Evolutionary conservation across 2,797 vertebrate genomes (phyloP), one percentile per base, ranked within the genome.

Genomic region (Crocidura indochinensis): DNA sequence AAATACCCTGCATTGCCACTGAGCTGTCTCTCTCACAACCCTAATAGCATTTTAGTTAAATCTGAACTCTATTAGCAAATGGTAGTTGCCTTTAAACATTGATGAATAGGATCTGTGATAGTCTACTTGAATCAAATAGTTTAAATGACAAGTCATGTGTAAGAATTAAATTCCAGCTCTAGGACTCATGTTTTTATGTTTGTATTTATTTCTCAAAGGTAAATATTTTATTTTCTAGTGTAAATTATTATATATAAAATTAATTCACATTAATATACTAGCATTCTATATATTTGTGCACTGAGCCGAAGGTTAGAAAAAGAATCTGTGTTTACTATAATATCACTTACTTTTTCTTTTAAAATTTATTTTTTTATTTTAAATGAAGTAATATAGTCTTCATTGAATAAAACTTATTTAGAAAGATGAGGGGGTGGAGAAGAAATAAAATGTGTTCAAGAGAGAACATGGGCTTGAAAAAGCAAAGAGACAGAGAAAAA

Each of bases 101-200:
- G 26, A 60, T 3, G 46, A 26, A 53, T 31, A 84, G 10, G 79
- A 31, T 12, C 47, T 11, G 2, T 47, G 10, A 76, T 69, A 77
- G 68, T 29, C 76, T 84, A 51, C 51, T 87, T 84, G 81, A 53
- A 68, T 62, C 24, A 47, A 79, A 8, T 71, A 80, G 51, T 46
- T 69, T 51, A 38, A 73, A 65, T 68, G 60, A 62, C 20, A 77
- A 46, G 53, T 29, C 60, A 22, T 31, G 10, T 29, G 4, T 29
- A 49, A 56, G 72, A 78, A 65, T 31, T 69, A 79, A 68, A 56
- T 85, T 47, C 67, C 44, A 5, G 73, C 73, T 93, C 56, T 44
- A 64, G 49, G 19, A 22, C 17, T 60, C 19, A 19, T 60, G 1
- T 60, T 60, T 60, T 60, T 15, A 60, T 60, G 19, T 60, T 60